Percentiles rank a stretch among this genome's conserved stretches.
Evolutionary conservation across 2,113 vertebrate genomes (phyloP).

Genomic region (Rousettus leschenaultii): DNA sequence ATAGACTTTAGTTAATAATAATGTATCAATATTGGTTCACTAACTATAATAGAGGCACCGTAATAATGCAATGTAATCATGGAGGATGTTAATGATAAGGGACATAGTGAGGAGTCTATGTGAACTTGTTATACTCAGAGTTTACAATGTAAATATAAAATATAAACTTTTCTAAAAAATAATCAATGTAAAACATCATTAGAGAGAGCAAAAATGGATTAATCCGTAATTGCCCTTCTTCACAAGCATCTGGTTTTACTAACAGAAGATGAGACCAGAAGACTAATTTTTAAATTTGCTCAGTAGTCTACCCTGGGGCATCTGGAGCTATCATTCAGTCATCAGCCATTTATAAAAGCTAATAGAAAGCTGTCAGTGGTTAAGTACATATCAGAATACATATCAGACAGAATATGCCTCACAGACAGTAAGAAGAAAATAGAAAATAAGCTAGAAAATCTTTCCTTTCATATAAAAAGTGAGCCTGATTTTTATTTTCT

Average conservation of each 20-base stretch:
- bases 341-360: background rate
- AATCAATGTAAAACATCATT: background rate
- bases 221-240: background rate
- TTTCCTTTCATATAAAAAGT: background rate
- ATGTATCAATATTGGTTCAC: background rate
- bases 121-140: background rate
- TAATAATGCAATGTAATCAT: background rate
- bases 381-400: background rate
- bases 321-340: background rate
- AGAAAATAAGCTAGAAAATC: background rate
- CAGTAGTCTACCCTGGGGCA: background rate
- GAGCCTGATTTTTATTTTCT: background rate
- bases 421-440: background rate
- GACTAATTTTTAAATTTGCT: background rate
- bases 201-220: background rate
- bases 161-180: background rate
- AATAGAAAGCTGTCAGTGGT: background rate
- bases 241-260: background rate
- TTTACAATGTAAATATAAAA: background rate
- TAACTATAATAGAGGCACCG: background rate
- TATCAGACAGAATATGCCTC: background rate
- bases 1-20: background rate
- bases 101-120: background rate
- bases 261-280: background rate
- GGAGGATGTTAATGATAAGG: background rate